Conservation (phyloP, 1,140 invertebrate species). For the Drosophila azteca region DNA sequence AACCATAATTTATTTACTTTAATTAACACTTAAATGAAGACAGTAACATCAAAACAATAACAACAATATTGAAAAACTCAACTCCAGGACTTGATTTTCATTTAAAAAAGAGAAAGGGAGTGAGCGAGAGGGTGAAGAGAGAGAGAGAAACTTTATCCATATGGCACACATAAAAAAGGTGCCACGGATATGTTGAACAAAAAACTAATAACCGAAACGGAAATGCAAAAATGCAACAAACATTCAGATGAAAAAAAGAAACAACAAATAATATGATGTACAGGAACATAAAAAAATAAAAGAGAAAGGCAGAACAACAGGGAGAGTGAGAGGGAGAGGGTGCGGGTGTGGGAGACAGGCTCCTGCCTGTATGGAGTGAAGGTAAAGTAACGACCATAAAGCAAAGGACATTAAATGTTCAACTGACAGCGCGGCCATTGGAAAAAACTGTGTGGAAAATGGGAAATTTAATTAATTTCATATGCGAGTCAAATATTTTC, state of each 20-base stretch:
- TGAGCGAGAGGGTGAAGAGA: neutral
- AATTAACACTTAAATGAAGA: constrained; percentile 78
- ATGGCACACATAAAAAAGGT: constrained; percentile 60
- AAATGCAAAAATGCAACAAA: constrained; percentile 64
- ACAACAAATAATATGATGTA: neutral
- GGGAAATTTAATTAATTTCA: constrained; percentile 78
- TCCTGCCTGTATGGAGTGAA: constrained; percentile 7
- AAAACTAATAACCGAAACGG: constrained; percentile 78
- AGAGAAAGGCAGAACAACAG: neutral
- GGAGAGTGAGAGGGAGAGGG: neutral
- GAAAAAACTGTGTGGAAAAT: constrained; percentile 20
- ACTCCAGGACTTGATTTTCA: constrained; percentile 21
- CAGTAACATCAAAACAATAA: constrained; percentile 64
- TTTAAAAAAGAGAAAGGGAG: neutral
- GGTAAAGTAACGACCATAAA: constrained; percentile 67
- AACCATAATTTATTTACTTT: constrained; percentile 51
- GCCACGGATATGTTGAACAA: constrained; percentile 63
- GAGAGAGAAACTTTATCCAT: constrained; percentile 20
- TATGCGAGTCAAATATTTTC: constrained; percentile 67
- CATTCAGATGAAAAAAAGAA: constrained; percentile 19
- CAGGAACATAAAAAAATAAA: constrained; percentile 18
- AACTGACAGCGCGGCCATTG: constrained; percentile 30
- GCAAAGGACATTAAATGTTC: constrained; percentile 71
- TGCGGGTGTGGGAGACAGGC: neutral
- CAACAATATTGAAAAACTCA: constrained; percentile 32